Evolutionary conservation across 2,113 vertebrate species (phyloP), one percentile per base, ranked within the genome.

Genomic region (Apteryx owenii): DNA sequence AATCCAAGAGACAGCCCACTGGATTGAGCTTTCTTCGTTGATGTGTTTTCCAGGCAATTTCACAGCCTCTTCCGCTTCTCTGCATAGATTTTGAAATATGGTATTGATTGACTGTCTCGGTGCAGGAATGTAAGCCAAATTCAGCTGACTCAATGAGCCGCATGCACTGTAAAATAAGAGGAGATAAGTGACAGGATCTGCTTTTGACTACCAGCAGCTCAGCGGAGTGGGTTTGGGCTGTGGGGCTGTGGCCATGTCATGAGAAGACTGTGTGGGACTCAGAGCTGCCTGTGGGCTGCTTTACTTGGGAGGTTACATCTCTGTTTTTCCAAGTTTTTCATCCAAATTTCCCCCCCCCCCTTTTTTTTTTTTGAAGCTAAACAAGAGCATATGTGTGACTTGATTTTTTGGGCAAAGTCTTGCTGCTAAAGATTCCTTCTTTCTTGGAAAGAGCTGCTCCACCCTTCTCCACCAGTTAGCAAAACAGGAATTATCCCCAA

Each of bases 371-470:
- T 11, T 22, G 50, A 54, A 29, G 64, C 76, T 96, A 94, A 97
- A 62, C 85, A 71, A 73, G 85, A 97, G 75, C 84, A 91, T 88
- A 75, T 96, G 95, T 93, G 94, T 33, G 50, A 75, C 87, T 91
- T 77, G 61, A 14, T 65, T 88, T 26, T 88, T 44, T 61, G 87
- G 75, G 93, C 89, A 93, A 81, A 60, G 86, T 72, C 77, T 89
- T 7, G 0, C 78, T 92, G 70, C 69, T 88, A 19, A 87, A 72
- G 54, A 66, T 88, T 20, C 66, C 89, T 85, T 86, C 91, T 89
- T 95, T 95, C 94, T 73, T 92, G 93, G 81, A 92, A 93, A 91
- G 93, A 95, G 71, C 84, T 38, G 70, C 62, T 80, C 90, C 91
- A 89, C 62, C 93, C 84, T 18, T 88, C 81, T 78, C 76, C 1